These are phyloP conservation scores for Molossus alvarezi DNA, from an alignment of 2,797 vertebrate species.

Conservation along the genomic window DNA sequence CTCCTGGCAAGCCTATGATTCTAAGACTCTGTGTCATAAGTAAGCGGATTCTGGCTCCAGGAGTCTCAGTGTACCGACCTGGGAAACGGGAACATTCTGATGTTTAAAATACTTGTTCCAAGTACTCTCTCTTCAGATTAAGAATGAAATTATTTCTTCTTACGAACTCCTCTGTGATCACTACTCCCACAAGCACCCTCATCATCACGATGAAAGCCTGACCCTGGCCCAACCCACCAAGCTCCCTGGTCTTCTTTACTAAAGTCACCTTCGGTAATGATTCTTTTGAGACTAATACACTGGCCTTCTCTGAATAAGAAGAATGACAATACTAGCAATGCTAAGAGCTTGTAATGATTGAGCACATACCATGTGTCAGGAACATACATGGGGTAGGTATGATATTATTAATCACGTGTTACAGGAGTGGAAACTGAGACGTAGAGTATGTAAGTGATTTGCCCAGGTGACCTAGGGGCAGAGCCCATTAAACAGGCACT, in stretches of 20 bases:
- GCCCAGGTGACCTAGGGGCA: neutral
- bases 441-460: neutral
- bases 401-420: neutral
- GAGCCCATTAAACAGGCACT: neutral
- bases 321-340: neutral
- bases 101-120: neutral
- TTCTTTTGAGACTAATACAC: neutral
- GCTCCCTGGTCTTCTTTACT: neutral
- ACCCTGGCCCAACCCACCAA: neutral
- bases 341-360: neutral
- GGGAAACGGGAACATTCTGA: neutral
- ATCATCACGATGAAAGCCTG: neutral
- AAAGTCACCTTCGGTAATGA: neutral
- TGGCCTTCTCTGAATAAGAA: neutral
- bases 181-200: neutral
- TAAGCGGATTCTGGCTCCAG: neutral
- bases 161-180: neutral
- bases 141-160: neutral
- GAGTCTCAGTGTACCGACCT: neutral
- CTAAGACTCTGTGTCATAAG: neutral
- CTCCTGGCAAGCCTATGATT: neutral
- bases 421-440: neutral
- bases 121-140: neutral
- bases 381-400: neutral
- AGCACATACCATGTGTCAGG: neutral